phyloP scores from a whole-genome alignment of 2,113 vertebrate species.

The Gymnobelideus leadbeateri region DNA sequence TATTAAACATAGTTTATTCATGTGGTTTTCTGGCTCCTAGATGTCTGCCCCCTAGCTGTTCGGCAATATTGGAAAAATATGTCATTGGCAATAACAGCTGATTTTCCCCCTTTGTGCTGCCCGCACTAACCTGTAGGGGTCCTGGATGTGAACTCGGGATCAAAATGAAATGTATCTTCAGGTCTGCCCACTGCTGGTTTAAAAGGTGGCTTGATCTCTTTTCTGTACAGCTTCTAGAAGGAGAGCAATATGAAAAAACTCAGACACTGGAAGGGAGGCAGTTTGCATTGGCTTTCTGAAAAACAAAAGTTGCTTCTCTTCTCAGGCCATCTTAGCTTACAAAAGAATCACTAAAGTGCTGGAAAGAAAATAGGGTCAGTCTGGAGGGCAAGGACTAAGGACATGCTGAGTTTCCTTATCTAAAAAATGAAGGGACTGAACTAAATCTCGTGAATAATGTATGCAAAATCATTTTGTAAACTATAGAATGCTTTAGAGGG shows the following conservation, averaged over 20 bases:
- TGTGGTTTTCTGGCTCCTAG: not conserved
- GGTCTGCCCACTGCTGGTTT: slow-evolving; percentile 95
- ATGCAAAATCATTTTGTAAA: not conserved
- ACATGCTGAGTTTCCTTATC: too few relatives aligned
- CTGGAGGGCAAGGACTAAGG: not conserved
- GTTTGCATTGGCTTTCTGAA: too few relatives aligned
- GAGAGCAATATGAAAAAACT: slow-evolving; percentile 15
- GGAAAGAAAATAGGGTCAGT: accelerated
- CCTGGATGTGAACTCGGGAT: slow-evolving; percentile 96
- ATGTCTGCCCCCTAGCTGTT: not conserved
- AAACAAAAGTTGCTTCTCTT: not conserved
- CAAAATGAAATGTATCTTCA: slow-evolving; percentile 98
- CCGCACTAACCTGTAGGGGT: slow-evolving; percentile 92
- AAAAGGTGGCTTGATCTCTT: slow-evolving; percentile 95
- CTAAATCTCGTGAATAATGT: not conserved
- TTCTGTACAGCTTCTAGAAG: slow-evolving; percentile 92
- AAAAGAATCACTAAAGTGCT: not conserved
- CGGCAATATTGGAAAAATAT: not conserved
- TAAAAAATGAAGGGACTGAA: not conserved
- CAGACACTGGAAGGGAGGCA: accelerated
- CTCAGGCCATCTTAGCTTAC: too few relatives aligned
- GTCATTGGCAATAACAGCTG: accelerated
- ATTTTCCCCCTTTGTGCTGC: accelerated
- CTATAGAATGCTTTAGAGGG: not conserved
- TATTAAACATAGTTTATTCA: accelerated